Base-by-base conservation (phyloP, 1,140 invertebrate species). In the Stenopsyche tienmushanensis region DNA sequence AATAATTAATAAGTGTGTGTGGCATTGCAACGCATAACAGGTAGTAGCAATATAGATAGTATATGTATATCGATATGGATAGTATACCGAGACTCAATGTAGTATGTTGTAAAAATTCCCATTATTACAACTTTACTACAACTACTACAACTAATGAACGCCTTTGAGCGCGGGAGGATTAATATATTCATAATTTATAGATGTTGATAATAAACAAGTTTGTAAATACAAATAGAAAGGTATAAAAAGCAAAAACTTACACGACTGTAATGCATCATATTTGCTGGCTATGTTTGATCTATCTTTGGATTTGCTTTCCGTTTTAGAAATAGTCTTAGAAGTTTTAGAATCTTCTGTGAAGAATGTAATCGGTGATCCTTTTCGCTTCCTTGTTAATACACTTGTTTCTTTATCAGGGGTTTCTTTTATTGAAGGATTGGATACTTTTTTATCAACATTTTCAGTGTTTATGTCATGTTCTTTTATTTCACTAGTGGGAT, bases 281-380 rank as follows among this genome's bases (percentile, higher is more conserved):
- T 80, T 81, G 60, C 77, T 72, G 52, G 74, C 62, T 69, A 63
- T 72, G 39, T 72, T 64, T 59, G 74, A 52, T 25, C 72, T 64
- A 75, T 78, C 10, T 73, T 73, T 5, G 73, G 78, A 52, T 73
- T 74, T 68, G 74, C 73, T 67, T 74, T 74, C 41, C 20, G 73
- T 72, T 62, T 62, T 53, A 18, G 39, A 57, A 7, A 29, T 26
- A 1, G 24, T 45, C 29, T 60, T 60, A 24, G 71, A 71, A 65
- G 72, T 76, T 26, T 70, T 72, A 64, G 72, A 76, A 60, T 77
- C 77, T 26, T 71, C 71, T 2, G 76, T 74, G 72, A 81, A 77
- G 67, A 84, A 84, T 55, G 84, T 73, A 34, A 84, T 84, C 0
- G 83, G 83, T 0, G 83, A 84, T 0, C 75, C 77, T 70, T 74